Conservation (phyloP, 2,888 invertebrate species). For the Stictocephala bisonia region DNA sequence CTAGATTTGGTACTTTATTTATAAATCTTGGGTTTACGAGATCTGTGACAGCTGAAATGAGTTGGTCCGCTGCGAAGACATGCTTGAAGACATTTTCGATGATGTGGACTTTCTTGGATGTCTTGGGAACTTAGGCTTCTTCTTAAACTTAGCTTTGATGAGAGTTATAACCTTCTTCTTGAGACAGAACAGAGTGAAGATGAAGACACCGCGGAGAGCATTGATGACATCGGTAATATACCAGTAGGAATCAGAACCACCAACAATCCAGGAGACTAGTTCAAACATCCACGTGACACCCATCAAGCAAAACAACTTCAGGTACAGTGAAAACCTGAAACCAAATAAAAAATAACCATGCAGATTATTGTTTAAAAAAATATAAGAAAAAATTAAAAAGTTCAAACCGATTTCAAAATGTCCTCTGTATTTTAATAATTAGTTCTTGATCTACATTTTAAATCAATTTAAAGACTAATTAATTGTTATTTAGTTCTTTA, state of each 20-base stretch:
- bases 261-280: conserved; percentile 60
- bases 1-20: conserved; percentile 23
- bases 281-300: conserved; percentile 62
- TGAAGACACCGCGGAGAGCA: conserved; percentile 61
- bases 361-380: too few species aligned
- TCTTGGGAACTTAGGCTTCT: conserved; percentile 36
- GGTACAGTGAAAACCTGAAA: conserved; percentile 59
- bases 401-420: too few species aligned
- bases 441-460: neutral
- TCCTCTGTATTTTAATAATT: too few species aligned
- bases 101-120: neutral
- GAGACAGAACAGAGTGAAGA: conserved; percentile 62
- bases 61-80: conserved; percentile 17
- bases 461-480: too few species aligned
- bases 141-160: conserved; percentile 10
- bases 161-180: conserved; percentile 55
- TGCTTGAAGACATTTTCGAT: conserved; percentile 5
- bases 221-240: conserved; percentile 61
- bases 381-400: too few species aligned
- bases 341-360: conserved; percentile 6
- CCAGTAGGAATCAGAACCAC: conserved; percentile 58
- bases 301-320: conserved; percentile 62
- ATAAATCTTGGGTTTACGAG: neutral
- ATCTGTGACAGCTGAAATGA: conserved; percentile 50
- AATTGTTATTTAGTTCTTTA: too few species aligned